Base-by-base conservation (phyloP, 2,113 vertebrate species). In the Mellivora capensis region DNA sequence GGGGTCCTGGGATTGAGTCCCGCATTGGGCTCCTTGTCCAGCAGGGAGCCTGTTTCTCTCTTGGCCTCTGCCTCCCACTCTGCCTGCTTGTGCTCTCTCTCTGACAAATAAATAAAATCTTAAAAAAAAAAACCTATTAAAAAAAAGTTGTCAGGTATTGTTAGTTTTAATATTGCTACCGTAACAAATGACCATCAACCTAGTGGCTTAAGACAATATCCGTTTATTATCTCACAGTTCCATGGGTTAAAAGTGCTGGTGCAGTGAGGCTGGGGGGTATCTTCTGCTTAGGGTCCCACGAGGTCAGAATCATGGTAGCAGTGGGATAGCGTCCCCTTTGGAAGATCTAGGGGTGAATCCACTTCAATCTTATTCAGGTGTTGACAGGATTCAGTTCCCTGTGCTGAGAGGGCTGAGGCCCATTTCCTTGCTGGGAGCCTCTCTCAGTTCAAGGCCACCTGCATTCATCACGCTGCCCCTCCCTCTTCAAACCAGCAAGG, bases 381-480 rank as follows among this genome's bases (percentile, higher is more conserved):
- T 31, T 77, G 23, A 69, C 25, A 54, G 79, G 44, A 71, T 54
- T 47, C 44, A 23, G n/a, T 34, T 83, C 52, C 37, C n/a, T 27
- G 34, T 39, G 61, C 31, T 1, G 54, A 27, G 1, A 52, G 59
- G 52, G 42, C 80, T 74, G 89, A 64, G 27, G n/a, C 29, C 15
- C 34, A 23, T 20, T 34, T 80, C 37, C 64, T 34, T 29, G 7
- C 29, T 83, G 37, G 39, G n/a, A 91, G 74, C 54, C 62, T 76
- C 59, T 76, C 25, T 59, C 52, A 5, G 49, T 27, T 29, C 67
- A 37, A 6, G 42, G 61, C 23, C 49, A 21, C n/a, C 29, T 54
- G n/a, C 18, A 0, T 57, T n/a, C 76, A 3, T n/a, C 25, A 44
- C 0, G 0, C 20, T 15, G 44, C 29, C 77, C 52, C 12, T 27